A percentile compares a stretch with the other conserved stretches of the same genome.
Evolutionary conservation across 2,113 vertebrate species (phyloP).

Genomic region (Cettia cetti): DNA sequence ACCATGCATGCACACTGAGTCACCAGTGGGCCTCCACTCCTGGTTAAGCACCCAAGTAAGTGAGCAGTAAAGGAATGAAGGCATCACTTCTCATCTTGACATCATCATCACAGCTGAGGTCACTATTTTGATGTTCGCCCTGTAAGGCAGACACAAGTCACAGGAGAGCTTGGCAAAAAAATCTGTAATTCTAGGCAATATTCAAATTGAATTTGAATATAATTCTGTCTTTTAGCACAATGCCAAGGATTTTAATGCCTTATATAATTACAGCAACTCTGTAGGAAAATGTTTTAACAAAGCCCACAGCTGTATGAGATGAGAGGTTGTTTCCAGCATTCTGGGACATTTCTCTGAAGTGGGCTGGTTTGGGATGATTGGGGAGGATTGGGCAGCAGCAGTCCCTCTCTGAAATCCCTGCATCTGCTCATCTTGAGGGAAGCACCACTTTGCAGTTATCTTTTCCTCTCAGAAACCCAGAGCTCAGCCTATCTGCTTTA

Average conservation of each 20-base stretch:
- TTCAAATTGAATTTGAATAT: background rate
- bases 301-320: background rate
- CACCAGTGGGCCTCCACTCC: background rate
- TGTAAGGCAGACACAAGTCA: background rate
- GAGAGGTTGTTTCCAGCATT: background rate
- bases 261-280: background rate
- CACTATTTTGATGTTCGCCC: background rate
- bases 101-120: background rate
- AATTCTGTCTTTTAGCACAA: background rate
- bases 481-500: background rate
- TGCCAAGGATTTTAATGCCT: background rate
- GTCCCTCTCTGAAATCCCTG: background rate
- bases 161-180: background rate
- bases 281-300: background rate
- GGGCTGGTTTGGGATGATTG: background rate
- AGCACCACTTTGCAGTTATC: background rate
- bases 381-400: background rate
- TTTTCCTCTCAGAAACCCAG: background rate
- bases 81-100: background rate
- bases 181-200: background rate
- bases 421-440: background rate
- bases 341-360: fast-evolving
- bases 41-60: background rate
- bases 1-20: fast-evolving
- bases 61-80: background rate